A percentile compares a stretch with the other conserved stretches of the same genome.
Evolutionary conservation across 2,797 vertebrate species (phyloP).

Genomic region (Microtus californicus): DNA sequence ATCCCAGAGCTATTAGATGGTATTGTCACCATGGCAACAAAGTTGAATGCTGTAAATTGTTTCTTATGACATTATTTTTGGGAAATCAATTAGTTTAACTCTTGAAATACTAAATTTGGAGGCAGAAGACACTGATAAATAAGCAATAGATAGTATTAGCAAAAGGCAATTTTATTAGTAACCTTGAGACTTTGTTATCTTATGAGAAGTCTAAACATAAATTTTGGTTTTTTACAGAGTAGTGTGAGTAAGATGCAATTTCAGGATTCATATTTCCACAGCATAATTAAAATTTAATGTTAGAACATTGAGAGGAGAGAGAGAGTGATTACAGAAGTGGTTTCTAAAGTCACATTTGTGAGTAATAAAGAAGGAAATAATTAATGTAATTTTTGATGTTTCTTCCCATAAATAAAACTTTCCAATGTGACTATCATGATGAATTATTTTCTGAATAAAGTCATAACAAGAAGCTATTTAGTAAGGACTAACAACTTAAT

Average conservation of each 20-base stretch:
- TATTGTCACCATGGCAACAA: constrained; percentile 60
- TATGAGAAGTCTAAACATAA: constrained; percentile 6
- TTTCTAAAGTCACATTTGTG: constrained; percentile 37
- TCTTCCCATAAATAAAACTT: constrained; percentile 37
- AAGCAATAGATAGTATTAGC: not conserved
- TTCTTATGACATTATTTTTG: constrained; percentile 64
- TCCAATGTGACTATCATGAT: not conserved
- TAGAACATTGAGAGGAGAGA: not conserved
- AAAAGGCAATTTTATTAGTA: not conserved
- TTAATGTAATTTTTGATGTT: constrained; percentile 50
- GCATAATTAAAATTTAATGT: constrained; percentile 42
- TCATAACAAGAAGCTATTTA: constrained; percentile 46
- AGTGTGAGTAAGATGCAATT: not conserved
- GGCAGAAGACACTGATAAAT: not conserved
- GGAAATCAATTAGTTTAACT: constrained; percentile 51
- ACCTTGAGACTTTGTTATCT: not conserved
- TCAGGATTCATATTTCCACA: constrained; percentile 2
- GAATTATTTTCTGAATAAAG: constrained; percentile 39
- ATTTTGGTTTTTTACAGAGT: not conserved
- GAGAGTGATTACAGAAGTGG: not conserved
- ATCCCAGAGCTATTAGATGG: constrained; percentile 33
- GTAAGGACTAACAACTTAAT: constrained; percentile 10
- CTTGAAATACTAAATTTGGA: constrained; percentile 52
- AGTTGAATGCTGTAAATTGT: constrained; percentile 29
- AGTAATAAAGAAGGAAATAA: constrained; percentile 24